Conservation (phyloP, 2,888 invertebrate genomes). For the Cephus rjabovi region DNA sequence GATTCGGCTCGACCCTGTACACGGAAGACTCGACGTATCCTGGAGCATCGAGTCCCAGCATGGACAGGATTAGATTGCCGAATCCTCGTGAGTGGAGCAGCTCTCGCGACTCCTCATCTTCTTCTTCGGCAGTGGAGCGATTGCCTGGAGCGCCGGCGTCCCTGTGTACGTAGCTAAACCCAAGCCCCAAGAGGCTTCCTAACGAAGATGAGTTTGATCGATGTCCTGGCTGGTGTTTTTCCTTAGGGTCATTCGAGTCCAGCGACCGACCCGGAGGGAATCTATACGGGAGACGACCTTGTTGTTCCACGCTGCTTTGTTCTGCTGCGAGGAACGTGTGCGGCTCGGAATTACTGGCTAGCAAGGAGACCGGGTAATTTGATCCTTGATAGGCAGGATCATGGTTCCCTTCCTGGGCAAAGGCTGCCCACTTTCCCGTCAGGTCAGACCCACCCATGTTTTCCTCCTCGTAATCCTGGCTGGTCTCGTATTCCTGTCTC, state of each 20-base stretch:
- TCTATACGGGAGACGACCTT: not conserved
- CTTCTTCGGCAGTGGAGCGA: not conserved
- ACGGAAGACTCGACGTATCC: slow-evolving; percentile 2
- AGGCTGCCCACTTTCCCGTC: not conserved
- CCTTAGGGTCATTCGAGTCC: not conserved
- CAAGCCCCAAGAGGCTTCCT: not conserved
- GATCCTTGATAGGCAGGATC: slow-evolving; percentile 6
- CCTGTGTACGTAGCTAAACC: not conserved
- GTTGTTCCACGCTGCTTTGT: not conserved
- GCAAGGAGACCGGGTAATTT: not conserved
- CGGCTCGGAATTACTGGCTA: not conserved
- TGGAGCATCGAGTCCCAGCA: slow-evolving; percentile 1
- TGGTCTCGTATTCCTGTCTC: not conserved
- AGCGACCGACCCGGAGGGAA: not conserved
- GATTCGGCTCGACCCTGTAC: not conserved
- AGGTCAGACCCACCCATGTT: not conserved
- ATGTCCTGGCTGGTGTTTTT: not conserved
- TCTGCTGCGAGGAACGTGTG: not conserved
- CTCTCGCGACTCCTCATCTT: not conserved
- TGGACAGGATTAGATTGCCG: not conserved
- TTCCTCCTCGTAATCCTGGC: not conserved
- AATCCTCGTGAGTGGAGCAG: not conserved
- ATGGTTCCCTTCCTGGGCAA: not conserved
- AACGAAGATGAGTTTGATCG: not conserved
- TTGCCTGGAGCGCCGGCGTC: not conserved